phyloP scores from a whole-genome alignment of 1,140 invertebrate species.

The Lamellibrachia luymesi region DNA sequence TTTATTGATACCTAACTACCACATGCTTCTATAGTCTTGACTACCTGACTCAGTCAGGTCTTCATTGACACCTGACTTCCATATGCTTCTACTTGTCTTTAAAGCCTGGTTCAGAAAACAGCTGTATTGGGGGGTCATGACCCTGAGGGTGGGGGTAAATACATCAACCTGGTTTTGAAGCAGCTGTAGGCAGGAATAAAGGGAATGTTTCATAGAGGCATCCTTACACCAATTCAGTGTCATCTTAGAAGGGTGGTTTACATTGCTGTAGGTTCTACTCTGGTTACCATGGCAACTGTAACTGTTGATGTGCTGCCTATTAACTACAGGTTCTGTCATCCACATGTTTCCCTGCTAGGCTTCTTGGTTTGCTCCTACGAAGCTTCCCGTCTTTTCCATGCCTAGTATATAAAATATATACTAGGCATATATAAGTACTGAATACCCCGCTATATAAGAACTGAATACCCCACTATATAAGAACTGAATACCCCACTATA shows the following conservation, averaged over 20 bases:
- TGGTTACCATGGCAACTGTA: background rate
- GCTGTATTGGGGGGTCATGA: background rate
- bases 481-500: no score
- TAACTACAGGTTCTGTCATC: background rate
- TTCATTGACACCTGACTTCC: background rate
- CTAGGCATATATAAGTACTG: no score
- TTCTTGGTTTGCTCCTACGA: no score
- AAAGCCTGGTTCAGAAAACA: background rate
- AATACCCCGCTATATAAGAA: no score
- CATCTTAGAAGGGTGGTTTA: background rate
- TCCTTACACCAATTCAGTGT: background rate
- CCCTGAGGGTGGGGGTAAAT: background rate
- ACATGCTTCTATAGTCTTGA: background rate
- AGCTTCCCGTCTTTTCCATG: no score
- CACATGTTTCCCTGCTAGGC: no score
- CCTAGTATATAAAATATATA: no score
- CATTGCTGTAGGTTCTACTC: background rate
- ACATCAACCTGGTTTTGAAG: background rate
- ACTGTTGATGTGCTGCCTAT: background rate
- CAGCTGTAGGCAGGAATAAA: background rate
- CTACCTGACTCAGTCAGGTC: background rate
- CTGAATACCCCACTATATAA: no score
- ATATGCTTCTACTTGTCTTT: background rate
- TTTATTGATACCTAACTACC: background rate
- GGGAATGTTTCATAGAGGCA: background rate